Conservation (phyloP, 2,113 vertebrate species). For the Toxostoma redivivum region DNA sequence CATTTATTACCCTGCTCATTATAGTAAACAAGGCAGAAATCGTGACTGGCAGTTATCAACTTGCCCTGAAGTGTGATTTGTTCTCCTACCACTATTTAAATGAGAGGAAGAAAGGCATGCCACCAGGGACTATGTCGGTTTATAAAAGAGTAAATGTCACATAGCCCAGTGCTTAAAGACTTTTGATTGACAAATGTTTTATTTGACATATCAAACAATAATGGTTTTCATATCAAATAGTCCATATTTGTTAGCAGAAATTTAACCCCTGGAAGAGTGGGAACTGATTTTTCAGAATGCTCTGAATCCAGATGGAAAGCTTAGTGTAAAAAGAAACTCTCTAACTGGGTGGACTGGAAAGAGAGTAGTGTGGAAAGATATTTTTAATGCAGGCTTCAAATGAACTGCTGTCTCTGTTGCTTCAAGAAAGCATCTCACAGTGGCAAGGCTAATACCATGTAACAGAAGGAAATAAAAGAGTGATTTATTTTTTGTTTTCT, state of each 20-base stretch:
- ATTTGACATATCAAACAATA: conserved; percentile 91
- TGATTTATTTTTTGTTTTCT: background rate
- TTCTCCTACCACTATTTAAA: conserved; percentile 83
- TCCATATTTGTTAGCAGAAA: conserved; percentile 77
- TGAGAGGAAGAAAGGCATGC: conserved; percentile 84
- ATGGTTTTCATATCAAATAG: conserved; percentile 83
- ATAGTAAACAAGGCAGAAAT: conserved; percentile 84
- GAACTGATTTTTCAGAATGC: conserved; percentile 47
- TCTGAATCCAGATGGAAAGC: conserved; percentile 59
- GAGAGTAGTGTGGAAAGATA: conserved; percentile 44
- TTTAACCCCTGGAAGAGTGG: conserved; percentile 77
- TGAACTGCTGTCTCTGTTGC: conserved; percentile 57
- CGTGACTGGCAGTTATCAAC: conserved; percentile 89
- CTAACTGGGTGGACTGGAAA: conserved; percentile 56
- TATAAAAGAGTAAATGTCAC: conserved; percentile 92
- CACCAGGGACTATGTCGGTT: conserved; percentile 81
- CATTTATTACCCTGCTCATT: conserved; percentile 91
- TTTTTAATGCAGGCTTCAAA: conserved; percentile 59
- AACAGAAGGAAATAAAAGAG: conserved; percentile 57
- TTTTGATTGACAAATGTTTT: conserved; percentile 91
- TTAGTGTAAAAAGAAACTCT: conserved; percentile 63
- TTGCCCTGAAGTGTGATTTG: conserved; percentile 84
- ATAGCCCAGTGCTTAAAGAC: conserved; percentile 83
- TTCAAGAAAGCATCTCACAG: background rate
- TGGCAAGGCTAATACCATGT: conserved; percentile 47